phyloP scores from a whole-genome alignment of 53 echinoderm and acorn worm species.

The Zoroaster sp. region DNA sequence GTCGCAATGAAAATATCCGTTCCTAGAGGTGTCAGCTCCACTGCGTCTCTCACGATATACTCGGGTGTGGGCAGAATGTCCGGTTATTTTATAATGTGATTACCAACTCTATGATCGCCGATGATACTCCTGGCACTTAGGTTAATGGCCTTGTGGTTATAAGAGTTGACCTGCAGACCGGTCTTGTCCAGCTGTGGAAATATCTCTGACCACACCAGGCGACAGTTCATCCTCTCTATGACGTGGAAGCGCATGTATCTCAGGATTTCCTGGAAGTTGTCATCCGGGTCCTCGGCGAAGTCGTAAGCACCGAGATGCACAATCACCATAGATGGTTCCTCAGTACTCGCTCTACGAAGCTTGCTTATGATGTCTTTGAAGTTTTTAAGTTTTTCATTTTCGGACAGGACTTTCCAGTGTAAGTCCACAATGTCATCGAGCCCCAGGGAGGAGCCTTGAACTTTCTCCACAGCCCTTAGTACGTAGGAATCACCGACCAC shows the following conservation, averaged over 20 bases:
- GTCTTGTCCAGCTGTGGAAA: not conserved
- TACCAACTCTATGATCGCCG: not conserved
- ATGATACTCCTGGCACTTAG: not conserved
- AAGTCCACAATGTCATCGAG: not conserved
- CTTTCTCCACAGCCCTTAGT: not conserved
- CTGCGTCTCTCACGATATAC: not conserved
- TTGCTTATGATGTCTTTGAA: not conserved
- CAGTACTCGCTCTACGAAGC: not conserved
- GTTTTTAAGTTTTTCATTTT: not conserved
- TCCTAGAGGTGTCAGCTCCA: not conserved
- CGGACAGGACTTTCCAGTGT: not conserved
- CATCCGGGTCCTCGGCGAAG: not conserved
- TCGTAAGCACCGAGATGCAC: not conserved
- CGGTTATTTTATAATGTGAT: not conserved
- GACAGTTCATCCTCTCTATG: not conserved
- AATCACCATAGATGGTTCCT: not conserved
- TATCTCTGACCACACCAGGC: not conserved
- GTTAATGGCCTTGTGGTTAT: not conserved
- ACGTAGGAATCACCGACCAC: not conserved
- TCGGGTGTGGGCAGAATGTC: not conserved
- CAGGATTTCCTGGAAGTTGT: not conserved
- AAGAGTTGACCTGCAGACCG: not conserved
- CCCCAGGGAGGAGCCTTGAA: not conserved
- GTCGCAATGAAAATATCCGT: not conserved
- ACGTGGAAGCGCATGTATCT: not conserved